phyloP scores from a whole-genome alignment of 1,140 invertebrate species.

The Pinna nobilis region DNA sequence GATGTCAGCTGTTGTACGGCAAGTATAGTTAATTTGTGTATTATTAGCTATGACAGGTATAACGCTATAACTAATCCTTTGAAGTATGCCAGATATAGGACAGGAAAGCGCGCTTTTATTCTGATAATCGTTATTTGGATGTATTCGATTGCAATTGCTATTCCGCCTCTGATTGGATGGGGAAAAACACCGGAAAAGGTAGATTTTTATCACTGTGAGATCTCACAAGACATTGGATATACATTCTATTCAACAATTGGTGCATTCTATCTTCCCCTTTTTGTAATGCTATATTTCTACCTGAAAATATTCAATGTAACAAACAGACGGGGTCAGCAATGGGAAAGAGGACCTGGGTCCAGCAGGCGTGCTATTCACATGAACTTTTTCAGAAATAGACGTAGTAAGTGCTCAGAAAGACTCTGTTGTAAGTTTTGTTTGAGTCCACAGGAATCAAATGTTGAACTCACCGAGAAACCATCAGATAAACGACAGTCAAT shows the following conservation, averaged over 20 bases:
- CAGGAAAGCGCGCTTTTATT: slow-evolving; percentile 86
- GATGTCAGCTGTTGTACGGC: slow-evolving; percentile 77
- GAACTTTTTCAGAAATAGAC: slow-evolving; percentile 1
- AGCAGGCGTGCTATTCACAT: slow-evolving; percentile 26
- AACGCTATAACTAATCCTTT: slow-evolving; percentile 77
- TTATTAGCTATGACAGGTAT: slow-evolving; percentile 77
- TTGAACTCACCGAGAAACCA: neutral
- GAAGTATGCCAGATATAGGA: slow-evolving; percentile 86
- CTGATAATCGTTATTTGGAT: slow-evolving; percentile 94
- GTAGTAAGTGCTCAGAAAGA: neutral
- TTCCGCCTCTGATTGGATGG: slow-evolving; percentile 96
- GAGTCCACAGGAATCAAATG: neutral
- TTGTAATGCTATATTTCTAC: slow-evolving; percentile 74
- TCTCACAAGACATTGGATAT: slow-evolving; percentile 71
- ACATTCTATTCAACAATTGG: slow-evolving; percentile 74
- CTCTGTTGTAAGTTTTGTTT: neutral
- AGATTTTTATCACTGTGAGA: slow-evolving; percentile 53
- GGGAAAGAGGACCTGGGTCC: slow-evolving; percentile 53
- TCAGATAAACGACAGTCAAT: neutral
- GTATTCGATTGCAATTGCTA: slow-evolving; percentile 91
- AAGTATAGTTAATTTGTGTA: slow-evolving; percentile 77
- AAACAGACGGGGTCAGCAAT: slow-evolving; percentile 68
- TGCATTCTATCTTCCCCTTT: slow-evolving; percentile 75
- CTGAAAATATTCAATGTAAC: slow-evolving; percentile 73
- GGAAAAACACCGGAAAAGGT: slow-evolving; percentile 30